Evolutionary conservation across 1,140 invertebrate genomes (phyloP), one percentile per base, ranked within the genome.

Genomic region (Sipha flava): DNA sequence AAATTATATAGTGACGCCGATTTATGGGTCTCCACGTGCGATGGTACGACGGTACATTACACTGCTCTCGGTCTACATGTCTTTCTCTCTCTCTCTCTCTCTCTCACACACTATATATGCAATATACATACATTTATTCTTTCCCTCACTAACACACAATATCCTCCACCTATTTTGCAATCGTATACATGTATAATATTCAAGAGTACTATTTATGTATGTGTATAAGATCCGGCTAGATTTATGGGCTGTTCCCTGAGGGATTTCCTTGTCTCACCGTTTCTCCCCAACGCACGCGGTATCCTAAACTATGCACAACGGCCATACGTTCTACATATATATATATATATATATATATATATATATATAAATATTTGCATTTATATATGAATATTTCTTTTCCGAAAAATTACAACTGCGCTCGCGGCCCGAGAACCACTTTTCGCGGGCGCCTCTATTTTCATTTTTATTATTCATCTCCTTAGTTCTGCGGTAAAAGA

Each of bases 361-460:
- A 54, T 26, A 26, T 18, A 31, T n/a, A 34, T 18, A 7, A 23
- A 0, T 18, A 9, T 5, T 5, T n/a, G 6, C 23, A 9, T 26
- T 12, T 47, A 31, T 31, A 62, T 31, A 31, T 10, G 66, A 40
- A 47, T 45, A 23, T 52, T 73, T 54, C 47, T 54, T 37, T 31
- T 31, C 29, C 70, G n/a, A 29, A 52, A 73, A 73, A 73, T 73
- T 73, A 73, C 70, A 73, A 73, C 54, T 47, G 47, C 70, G 29
- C 18, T 12, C 23, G 47, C n/a, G n/a, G n/a, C 66, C 16, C 37
- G 31, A 40, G 31, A 37, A 40, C 37, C 64, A 12, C 21, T 70
- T 70, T 70, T 29, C 43, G 6, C 66, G 43, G 3, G 4, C 5
- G 4, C 47, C 14, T 26, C 23, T 47, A 29, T 70, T 47, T 18